phyloP scores from a whole-genome alignment of 2,888 invertebrate genomes.

The Pterostichus madidus region DNA sequence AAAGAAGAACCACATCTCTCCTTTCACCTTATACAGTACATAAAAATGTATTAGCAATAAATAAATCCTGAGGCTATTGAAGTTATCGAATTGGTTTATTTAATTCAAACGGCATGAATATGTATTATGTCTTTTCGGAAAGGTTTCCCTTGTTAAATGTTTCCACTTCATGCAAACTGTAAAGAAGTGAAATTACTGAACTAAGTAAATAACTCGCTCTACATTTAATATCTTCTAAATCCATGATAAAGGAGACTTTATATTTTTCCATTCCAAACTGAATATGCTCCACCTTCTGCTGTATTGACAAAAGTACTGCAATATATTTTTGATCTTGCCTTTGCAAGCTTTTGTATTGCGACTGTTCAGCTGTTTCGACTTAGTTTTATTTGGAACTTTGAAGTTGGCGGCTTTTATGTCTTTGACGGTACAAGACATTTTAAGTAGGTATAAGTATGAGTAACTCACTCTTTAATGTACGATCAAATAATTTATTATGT shows the following conservation, averaged over 20 bases:
- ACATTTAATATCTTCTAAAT: background rate
- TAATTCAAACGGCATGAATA: constrained; percentile 25
- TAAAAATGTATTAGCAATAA: constrained; percentile 46
- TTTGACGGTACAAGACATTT: no score
- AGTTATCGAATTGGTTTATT: constrained; percentile 33
- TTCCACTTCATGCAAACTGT: background rate
- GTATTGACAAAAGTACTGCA: background rate
- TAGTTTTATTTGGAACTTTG: no score
- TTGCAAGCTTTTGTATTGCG: background rate
- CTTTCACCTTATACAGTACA: constrained; percentile 7
- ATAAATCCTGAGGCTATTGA: constrained; percentile 19
- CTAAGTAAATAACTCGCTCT: constrained; percentile 26
- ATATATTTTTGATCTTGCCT: constrained; percentile 11
- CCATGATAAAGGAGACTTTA: background rate
- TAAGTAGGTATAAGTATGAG: no score
- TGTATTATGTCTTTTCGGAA: background rate
- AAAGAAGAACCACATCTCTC: background rate
- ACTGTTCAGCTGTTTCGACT: no score
- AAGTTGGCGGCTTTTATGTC: no score
- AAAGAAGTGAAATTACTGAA: constrained; percentile 4
- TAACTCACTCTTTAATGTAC: no score
- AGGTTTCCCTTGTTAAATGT: constrained; percentile 35
- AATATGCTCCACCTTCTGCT: background rate
- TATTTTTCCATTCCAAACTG: constrained; percentile 19
- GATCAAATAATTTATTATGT: no score